A percentile compares a stretch with the other conserved stretches of the same genome.
Evolutionary conservation across 2,888 invertebrate genomes (phyloP).

Genomic region (Anthoptus insignis): DNA sequence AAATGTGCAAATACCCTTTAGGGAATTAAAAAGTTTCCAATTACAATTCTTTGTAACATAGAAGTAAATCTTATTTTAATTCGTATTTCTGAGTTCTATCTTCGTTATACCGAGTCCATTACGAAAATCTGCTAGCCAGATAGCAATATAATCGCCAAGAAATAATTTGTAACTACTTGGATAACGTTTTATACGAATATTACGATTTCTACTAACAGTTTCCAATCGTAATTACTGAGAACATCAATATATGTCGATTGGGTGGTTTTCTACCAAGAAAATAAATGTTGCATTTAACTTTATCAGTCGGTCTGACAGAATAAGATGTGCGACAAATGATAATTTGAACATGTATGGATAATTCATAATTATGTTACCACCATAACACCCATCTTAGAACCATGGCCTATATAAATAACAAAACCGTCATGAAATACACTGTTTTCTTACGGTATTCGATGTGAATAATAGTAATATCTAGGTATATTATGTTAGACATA

Average conservation of each 20-base stretch:
- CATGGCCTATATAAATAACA: too few species aligned
- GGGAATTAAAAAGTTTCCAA: neutral
- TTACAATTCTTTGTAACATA: neutral
- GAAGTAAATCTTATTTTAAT: neutral
- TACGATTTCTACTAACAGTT: conserved; percentile 27
- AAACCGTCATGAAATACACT: too few species aligned
- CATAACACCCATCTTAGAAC: too few species aligned
- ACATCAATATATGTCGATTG: conserved; percentile 38
- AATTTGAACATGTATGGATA: neutral
- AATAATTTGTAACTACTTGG: conserved; percentile 23
- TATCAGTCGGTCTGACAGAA: neutral
- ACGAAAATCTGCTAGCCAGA: conserved; percentile 23
- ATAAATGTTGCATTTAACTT: conserved; percentile 29
- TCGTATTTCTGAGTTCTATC: neutral
- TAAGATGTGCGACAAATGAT: neutral
- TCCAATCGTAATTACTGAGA: conserved; percentile 34
- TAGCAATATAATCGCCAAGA: conserved; percentile 22
- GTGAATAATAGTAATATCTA: too few species aligned
- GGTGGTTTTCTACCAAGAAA: conserved; percentile 29
- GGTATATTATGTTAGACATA: too few species aligned
- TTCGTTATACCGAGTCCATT: conserved; percentile 26
- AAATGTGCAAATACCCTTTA: conserved; percentile 5
- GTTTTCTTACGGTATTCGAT: too few species aligned
- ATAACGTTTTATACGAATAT: conserved; percentile 30
- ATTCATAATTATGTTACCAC: too few species aligned